Conservation (phyloP, 2,888 invertebrate genomes). For the Zaprionus bogoriensis region DNA sequence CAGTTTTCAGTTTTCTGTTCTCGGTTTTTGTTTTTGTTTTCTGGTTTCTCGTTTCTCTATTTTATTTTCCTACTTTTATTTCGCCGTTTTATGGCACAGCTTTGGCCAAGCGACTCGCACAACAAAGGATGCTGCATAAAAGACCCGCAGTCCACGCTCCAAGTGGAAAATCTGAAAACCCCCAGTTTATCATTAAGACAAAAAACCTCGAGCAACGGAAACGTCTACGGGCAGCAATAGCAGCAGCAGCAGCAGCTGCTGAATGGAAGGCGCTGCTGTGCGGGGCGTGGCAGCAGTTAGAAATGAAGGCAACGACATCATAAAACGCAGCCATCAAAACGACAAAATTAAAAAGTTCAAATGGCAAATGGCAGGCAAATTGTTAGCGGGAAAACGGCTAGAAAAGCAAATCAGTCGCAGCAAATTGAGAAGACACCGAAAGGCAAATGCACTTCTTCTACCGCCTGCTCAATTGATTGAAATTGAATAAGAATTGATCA, state of each 20-base stretch:
- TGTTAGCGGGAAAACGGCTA: conserved; percentile 51
- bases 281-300: conserved; percentile 17
- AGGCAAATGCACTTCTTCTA: conserved; percentile 25
- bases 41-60: not conserved
- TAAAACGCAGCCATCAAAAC: conserved; percentile 76
- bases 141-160: conserved; percentile 22
- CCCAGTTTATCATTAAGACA: conserved; percentile 71
- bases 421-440: conserved; percentile 20
- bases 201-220: conserved; percentile 63
- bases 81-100: conserved; percentile 50
- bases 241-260: too few species aligned
- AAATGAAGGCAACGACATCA: conserved; percentile 67
- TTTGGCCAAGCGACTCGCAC: conserved; percentile 34
- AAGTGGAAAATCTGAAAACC: conserved; percentile 28
- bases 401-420: conserved; percentile 27
- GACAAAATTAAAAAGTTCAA: conserved; percentile 76
- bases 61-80: conserved; percentile 47
- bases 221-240: conserved; percentile 27
- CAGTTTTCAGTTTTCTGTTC: not conserved
- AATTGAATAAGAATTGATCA: not conserved
- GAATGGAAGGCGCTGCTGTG: too few species aligned
- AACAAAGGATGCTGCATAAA: conserved; percentile 55
- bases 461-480: not conserved
- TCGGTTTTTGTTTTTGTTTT: not conserved
- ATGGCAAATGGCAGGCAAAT: conserved; percentile 72